Evolutionary conservation across 1,140 invertebrate genomes (phyloP).

Genomic region (Pseudomyrmex pallidus): DNA sequence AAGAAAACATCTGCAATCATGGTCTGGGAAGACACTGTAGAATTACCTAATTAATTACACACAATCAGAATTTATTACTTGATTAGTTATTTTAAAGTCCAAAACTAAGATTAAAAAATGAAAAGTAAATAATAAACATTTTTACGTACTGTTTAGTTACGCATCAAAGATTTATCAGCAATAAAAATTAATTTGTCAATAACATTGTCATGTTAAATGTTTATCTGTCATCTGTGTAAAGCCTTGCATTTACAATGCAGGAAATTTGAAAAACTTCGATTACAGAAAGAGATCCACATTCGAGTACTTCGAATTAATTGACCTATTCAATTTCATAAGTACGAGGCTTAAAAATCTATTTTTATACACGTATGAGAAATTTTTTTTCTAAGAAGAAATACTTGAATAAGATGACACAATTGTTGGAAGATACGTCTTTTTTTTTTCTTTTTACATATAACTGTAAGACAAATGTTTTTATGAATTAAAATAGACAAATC

Average conservation of each 20-base stretch:
- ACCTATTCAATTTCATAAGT: too few relatives aligned
- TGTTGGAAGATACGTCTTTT: slow-evolving; percentile 36
- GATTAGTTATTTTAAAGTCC: too few relatives aligned
- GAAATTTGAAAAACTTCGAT: neutral
- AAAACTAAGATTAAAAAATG: neutral
- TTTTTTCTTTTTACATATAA: neutral
- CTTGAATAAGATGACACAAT: neutral
- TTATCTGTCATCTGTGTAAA: neutral
- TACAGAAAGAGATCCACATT: too few relatives aligned
- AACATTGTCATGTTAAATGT: neutral
- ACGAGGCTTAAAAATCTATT: slow-evolving; percentile 17
- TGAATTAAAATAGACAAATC: neutral
- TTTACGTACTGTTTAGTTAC: neutral
- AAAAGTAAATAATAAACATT: neutral
- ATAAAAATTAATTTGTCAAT: neutral
- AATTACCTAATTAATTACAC: slow-evolving; percentile 34
- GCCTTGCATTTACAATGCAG: neutral
- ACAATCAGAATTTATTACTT: too few relatives aligned
- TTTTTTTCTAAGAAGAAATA: slow-evolving; percentile 30
- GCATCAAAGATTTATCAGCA: neutral
- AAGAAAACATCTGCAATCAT: slow-evolving; percentile 77
- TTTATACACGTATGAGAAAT: slow-evolving; percentile 34
- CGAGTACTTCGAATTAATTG: too few relatives aligned
- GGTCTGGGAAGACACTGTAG: slow-evolving; percentile 77
- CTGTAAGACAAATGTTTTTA: neutral